Evolutionary conservation across 2,888 invertebrate species (phyloP).

Genomic region (Rotaria magnacalcarata): DNA sequence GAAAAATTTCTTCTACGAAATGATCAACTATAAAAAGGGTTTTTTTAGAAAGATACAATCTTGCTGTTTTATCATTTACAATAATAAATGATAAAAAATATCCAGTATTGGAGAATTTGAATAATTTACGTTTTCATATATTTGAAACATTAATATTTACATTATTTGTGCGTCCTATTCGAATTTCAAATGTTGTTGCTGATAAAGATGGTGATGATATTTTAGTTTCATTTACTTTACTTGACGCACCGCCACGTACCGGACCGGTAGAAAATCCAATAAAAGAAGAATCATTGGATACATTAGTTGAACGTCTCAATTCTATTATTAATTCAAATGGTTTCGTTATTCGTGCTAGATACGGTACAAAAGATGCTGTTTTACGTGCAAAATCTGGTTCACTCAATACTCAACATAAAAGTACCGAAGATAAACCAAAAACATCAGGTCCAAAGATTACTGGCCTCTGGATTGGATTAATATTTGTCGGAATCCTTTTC

Average conservation of each 20-base stretch:
- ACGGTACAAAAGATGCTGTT: not conserved
- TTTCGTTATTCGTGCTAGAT: not conserved
- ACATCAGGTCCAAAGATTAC: not conserved
- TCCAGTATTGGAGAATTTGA: not conserved
- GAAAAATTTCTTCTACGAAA: not conserved
- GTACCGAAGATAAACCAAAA: not conserved
- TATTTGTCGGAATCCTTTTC: not conserved
- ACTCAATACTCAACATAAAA: not conserved
- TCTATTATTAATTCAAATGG: not conserved
- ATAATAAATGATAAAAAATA: slow-evolving; percentile 14
- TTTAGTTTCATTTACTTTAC: not conserved
- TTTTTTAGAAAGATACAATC: not conserved
- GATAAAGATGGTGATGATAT: slow-evolving; percentile 3
- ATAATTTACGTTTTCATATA: not conserved
- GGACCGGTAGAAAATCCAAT: not conserved
- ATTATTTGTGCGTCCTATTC: not conserved
- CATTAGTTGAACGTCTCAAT: not conserved
- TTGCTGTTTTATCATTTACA: not conserved
- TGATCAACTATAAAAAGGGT: too few relatives aligned
- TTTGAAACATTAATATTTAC: not conserved
- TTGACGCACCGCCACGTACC: not conserved
- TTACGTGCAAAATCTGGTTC: not conserved
- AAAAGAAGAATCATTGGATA: not conserved
- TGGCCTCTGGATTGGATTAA: not conserved
- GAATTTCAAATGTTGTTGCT: not conserved